These are phyloP conservation scores for Palloptera scutellata DNA, from an alignment of 2,888 invertebrate species.

Conservation along the genomic window DNA sequence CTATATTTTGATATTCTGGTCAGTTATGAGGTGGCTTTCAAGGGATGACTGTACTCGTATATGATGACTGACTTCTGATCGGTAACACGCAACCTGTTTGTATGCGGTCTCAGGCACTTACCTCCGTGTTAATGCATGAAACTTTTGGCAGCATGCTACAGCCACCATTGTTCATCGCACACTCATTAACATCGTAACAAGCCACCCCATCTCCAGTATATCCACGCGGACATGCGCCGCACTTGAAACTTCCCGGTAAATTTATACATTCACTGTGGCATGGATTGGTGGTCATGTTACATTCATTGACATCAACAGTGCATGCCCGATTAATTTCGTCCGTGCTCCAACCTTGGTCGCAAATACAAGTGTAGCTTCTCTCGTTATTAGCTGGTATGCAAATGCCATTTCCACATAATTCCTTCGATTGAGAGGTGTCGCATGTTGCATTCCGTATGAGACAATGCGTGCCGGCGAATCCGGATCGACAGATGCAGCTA, in stretches of 20 bases:
- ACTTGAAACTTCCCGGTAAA: conserved; percentile 85
- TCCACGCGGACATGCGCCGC: conserved; percentile 87
- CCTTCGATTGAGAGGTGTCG: conserved; percentile 71
- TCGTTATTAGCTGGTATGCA: conserved; percentile 75
- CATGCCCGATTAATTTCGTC: conserved; percentile 67
- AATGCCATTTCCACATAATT: conserved; percentile 87
- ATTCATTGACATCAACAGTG: conserved; percentile 87
- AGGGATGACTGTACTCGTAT: too few relatives aligned
- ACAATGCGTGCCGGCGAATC: conserved; percentile 86
- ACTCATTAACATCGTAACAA: conserved; percentile 91
- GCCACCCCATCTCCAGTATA: conserved; percentile 87
- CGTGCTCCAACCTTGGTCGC: conserved; percentile 91
- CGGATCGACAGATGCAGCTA: conserved; percentile 78
- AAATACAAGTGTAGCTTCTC: conserved; percentile 78
- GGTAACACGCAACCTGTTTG: not conserved
- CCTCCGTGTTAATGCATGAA: conserved; percentile 84
- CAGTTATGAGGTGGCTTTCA: too few relatives aligned
- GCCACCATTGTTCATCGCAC: conserved; percentile 82
- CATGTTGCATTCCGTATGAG: conserved; percentile 78
- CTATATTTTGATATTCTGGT: too few relatives aligned
- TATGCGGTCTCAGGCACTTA: conserved; percentile 49
- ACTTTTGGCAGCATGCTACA: conserved; percentile 85
- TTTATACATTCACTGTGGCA: conserved; percentile 90
- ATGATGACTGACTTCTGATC: too few relatives aligned
- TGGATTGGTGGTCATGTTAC: conserved; percentile 71